phyloP scores from a whole-genome alignment of 2,888 invertebrate genomes.

The Phasia obesa region DNA sequence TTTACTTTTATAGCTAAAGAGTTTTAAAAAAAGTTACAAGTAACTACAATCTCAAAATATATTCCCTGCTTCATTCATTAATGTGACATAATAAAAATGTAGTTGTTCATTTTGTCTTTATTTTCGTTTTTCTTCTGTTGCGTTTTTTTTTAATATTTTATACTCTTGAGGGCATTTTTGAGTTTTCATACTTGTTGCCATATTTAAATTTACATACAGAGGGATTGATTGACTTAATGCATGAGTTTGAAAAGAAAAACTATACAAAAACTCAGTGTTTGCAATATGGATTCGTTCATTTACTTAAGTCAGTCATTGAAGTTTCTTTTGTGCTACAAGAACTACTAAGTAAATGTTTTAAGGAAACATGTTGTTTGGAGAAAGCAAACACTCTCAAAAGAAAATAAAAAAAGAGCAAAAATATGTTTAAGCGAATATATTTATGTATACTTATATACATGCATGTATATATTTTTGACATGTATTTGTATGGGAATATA shows the following conservation, averaged over 20 bases:
- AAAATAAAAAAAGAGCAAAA: too few relatives aligned
- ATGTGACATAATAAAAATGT: slow-evolving; percentile 56
- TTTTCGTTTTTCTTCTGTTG: slow-evolving; percentile 9
- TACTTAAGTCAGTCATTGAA: slow-evolving; percentile 24
- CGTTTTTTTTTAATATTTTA: slow-evolving; percentile 30
- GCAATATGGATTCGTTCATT: slow-evolving; percentile 34
- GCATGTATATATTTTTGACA: neutral
- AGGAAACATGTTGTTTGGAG: slow-evolving; percentile 22
- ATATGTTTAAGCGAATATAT: neutral
- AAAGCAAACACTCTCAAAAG: too few relatives aligned
- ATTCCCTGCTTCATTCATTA: slow-evolving; percentile 33
- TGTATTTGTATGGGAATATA: neutral
- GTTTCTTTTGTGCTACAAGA: slow-evolving; percentile 46
- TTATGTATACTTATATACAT: neutral
- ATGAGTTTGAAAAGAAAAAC: neutral
- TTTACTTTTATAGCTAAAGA: neutral
- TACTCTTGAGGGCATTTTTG: slow-evolving; percentile 52
- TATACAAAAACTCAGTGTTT: slow-evolving; percentile 17
- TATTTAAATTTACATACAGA: slow-evolving; percentile 20
- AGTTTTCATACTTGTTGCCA: slow-evolving; percentile 61
- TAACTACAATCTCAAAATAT: slow-evolving; percentile 23
- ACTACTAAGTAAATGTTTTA: slow-evolving; percentile 38
- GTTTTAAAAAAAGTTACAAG: slow-evolving; percentile 15
- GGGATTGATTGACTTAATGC: neutral
- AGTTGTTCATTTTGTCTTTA: slow-evolving; percentile 44